Percentiles rank a stretch among this genome's conserved stretches.
Evolutionary conservation across 2,113 vertebrate genomes (phyloP).

Genomic region (Ploceus nigricollis): DNA sequence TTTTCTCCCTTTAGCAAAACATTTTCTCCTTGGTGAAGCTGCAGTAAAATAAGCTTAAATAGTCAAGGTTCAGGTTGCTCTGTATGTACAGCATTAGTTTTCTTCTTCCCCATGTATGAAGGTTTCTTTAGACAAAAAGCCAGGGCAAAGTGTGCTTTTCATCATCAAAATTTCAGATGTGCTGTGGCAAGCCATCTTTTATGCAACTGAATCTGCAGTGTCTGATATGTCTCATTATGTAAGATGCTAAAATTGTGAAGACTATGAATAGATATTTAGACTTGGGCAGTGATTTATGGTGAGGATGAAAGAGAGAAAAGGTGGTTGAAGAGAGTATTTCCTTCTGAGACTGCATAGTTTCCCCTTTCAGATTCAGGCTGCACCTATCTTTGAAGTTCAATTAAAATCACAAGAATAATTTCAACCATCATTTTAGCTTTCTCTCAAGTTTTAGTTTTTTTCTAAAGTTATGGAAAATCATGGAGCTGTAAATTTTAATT

Average conservation of each 20-base stretch:
- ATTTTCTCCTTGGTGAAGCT: background rate
- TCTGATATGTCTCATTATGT: constrained; percentile 25
- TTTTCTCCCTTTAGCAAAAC: background rate
- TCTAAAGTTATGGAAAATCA: background rate
- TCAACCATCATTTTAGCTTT: background rate
- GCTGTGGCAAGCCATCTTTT: background rate
- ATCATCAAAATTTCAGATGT: background rate
- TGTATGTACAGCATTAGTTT: background rate
- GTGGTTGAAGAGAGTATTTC: background rate
- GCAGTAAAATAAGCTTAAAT: background rate
- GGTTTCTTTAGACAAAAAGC: background rate
- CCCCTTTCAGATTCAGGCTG: background rate
- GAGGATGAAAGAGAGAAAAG: background rate
- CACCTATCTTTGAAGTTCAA: background rate
- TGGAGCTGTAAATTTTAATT: background rate
- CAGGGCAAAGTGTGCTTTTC: background rate
- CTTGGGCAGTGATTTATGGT: background rate
- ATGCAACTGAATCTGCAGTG: background rate
- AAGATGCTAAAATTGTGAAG: constrained; percentile 35
- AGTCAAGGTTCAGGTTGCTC: background rate
- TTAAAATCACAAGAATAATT: background rate
- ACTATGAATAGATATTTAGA: constrained; percentile 13
- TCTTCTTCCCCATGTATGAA: background rate
- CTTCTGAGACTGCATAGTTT: background rate
- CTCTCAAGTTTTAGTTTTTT: background rate